Conservation (phyloP, 2,888 invertebrate genomes). For the Stenolophus ochropezus region DNA sequence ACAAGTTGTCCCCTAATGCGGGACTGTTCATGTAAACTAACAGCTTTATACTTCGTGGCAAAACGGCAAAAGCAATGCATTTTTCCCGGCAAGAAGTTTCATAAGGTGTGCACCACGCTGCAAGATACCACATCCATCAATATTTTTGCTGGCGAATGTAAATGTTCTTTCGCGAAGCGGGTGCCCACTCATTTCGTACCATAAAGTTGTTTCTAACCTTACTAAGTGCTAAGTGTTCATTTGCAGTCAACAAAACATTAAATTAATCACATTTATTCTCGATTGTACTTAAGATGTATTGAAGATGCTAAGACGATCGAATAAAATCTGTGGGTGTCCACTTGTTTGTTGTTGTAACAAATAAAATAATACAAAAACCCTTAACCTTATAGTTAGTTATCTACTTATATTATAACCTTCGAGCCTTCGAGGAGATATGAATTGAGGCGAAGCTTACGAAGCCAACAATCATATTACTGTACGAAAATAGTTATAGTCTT, state of each 20-base stretch:
- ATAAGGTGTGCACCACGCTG: constrained; percentile 26
- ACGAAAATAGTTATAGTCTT: no score
- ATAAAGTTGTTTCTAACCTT: constrained; percentile 17
- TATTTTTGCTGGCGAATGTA: constrained; percentile 43
- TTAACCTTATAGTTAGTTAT: no score
- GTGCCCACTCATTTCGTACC: constrained; percentile 46
- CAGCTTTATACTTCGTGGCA: constrained; percentile 22
- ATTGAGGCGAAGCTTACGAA: no score
- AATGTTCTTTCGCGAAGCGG: constrained; percentile 20
- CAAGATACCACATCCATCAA: constrained; percentile 49
- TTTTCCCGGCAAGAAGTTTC: constrained; percentile 24
- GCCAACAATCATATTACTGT: no score
- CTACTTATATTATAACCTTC: no score
- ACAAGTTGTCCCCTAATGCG: background rate
- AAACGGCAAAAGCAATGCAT: constrained; percentile 45
- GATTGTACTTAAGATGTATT: no score
- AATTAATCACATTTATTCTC: no score
- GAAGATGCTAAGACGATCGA: no score
- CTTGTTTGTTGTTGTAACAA: no score
- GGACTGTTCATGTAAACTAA: constrained; percentile 14
- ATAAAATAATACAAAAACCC: no score
- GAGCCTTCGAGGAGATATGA: no score
- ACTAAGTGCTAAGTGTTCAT: constrained; percentile 22
- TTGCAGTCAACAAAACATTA: constrained; percentile 36
- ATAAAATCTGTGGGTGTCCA: no score